Evolutionary conservation across 2,888 invertebrate species (phyloP).

Genomic region (Polia nebulosa): DNA sequence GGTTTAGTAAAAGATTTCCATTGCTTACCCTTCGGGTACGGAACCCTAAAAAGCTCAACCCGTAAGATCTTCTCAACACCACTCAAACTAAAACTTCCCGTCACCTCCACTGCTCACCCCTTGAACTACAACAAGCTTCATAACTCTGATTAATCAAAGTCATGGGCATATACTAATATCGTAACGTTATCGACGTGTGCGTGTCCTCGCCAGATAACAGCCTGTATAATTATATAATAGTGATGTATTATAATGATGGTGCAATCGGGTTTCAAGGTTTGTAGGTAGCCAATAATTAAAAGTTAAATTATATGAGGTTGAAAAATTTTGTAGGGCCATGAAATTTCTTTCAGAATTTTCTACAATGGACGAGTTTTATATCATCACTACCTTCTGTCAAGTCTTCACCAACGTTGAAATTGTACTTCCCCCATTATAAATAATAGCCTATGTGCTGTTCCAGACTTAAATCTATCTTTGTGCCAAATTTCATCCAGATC

Average conservation of each 20-base stretch:
- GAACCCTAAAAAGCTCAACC: too few relatives aligned
- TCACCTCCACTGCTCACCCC: constrained; percentile 24
- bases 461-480: too few relatives aligned
- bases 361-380: neutral
- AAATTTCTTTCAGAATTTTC: neutral
- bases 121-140: constrained; percentile 30
- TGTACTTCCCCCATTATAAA: too few relatives aligned
- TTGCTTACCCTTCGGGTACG: too few relatives aligned
- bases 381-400: neutral
- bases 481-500: too few relatives aligned
- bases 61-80: neutral
- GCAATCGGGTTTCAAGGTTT: constrained; percentile 14
- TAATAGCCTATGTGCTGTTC: too few relatives aligned
- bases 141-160: constrained; percentile 59
- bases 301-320: neutral
- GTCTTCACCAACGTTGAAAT: too few relatives aligned
- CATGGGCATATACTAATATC: constrained; percentile 56
- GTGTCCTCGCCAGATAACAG: constrained; percentile 65
- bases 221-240: constrained; percentile 54
- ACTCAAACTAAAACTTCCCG: neutral
- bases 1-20: too few relatives aligned
- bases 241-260: constrained; percentile 49
- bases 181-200: constrained; percentile 62
- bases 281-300: neutral
- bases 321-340: neutral